Evolutionary conservation across 2,888 invertebrate genomes (phyloP).

Genomic region (Athrips mouffetella): DNA sequence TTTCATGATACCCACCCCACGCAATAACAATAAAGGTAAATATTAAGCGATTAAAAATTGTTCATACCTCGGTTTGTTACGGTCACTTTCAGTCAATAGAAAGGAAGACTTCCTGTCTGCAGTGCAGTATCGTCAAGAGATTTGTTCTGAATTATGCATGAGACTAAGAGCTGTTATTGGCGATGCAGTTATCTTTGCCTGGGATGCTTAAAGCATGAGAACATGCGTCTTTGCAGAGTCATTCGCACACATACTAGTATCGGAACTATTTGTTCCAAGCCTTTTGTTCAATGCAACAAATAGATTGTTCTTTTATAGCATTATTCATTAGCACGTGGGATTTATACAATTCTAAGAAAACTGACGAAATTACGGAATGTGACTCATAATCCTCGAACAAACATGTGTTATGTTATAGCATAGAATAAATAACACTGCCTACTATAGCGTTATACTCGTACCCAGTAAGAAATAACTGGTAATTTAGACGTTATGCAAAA

Average conservation of each 20-base stretch:
- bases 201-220: constrained; percentile 1
- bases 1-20: too few species aligned
- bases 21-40: too few species aligned
- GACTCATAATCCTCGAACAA: constrained; percentile 51
- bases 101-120: constrained; percentile 49
- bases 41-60: too few species aligned
- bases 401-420: constrained; percentile 34
- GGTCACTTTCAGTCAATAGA: constrained; percentile 36
- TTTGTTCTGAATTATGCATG: constrained; percentile 40
- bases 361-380: constrained; percentile 48
- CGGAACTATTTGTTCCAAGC: background rate
- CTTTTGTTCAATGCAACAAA: constrained; percentile 3
- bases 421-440: too few species aligned
- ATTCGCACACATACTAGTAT: background rate
- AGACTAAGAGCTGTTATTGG: constrained; percentile 9
- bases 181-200: constrained; percentile 3
- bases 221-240: background rate
- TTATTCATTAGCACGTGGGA: constrained; percentile 52
- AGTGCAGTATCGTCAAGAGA: constrained; percentile 40
- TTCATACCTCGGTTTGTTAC: too few species aligned
- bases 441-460: too few species aligned
- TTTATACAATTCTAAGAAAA: constrained; percentile 51
- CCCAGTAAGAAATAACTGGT: constrained; percentile 3
- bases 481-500: constrained; percentile 25
- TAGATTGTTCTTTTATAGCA: constrained; percentile 34